Conservation (phyloP, 2,113 vertebrate genomes). For the Saguinus imperator region DNA sequence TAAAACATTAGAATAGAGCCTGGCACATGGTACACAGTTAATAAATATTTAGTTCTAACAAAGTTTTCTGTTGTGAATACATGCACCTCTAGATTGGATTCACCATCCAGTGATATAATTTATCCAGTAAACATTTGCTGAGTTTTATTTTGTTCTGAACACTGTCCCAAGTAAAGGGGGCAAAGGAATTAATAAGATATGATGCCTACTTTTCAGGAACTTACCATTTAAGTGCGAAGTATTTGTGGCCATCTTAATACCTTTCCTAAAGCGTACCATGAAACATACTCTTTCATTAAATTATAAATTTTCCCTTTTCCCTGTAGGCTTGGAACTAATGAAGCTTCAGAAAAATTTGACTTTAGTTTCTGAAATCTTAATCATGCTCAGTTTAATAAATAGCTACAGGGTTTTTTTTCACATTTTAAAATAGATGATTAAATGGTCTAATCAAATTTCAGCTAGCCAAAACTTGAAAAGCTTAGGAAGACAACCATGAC, state of each 20-base stretch:
- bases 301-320: background rate
- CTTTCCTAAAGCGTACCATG: background rate
- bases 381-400: constrained; percentile 50
- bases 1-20: background rate
- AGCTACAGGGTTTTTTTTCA: constrained; percentile 45
- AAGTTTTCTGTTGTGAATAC: background rate
- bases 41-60: background rate
- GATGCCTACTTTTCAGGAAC: background rate
- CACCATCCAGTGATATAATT: accelerated
- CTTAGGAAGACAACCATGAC: constrained; percentile 60
- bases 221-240: background rate
- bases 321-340: background rate
- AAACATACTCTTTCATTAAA: background rate
- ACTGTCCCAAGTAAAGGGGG: background rate
- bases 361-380: constrained; percentile 68
- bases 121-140: background rate
- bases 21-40: background rate
- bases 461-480: constrained; percentile 67
- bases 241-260: background rate
- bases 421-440: constrained; percentile 67
- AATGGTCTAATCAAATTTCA: constrained; percentile 61
- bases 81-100: background rate
- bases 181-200: background rate
- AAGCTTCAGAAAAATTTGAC: constrained; percentile 57
- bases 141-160: background rate